phyloP scores from a whole-genome alignment of 2,888 invertebrate genomes.

The Cancer borealis region DNA sequence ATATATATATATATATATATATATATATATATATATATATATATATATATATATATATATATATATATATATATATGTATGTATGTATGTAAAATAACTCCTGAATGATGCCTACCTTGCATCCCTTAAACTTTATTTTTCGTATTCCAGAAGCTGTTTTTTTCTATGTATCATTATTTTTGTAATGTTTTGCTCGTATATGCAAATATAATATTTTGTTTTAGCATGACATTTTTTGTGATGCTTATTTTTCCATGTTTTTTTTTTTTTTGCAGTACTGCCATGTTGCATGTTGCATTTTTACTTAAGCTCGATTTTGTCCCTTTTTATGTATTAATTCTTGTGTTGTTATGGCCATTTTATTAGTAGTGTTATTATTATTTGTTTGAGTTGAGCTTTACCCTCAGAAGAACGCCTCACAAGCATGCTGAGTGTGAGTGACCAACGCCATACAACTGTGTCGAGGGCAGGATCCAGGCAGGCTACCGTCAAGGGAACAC shows the following conservation, averaged over 20 bases:
- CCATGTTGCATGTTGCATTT: neutral
- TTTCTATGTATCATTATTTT: neutral
- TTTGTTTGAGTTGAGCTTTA: neutral
- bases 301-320: neutral
- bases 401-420: neutral
- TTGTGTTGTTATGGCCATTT: neutral
- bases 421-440: neutral
- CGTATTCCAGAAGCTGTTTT: neutral
- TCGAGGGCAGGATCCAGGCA: neutral
- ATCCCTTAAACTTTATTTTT: neutral
- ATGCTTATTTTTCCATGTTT: neutral
- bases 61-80: no score
- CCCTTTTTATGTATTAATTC: neutral
- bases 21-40: no score
- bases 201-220: neutral
- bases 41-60: no score
- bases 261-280: neutral
- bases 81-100: neutral
- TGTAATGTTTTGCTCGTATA: neutral
- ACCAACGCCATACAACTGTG: neutral
- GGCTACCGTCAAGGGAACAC: neutral
- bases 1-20: no score
- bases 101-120: constrained; percentile 12
- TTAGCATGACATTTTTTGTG: neutral
- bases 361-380: neutral